phyloP scores from a whole-genome alignment of 2,113 vertebrate species.

The Sebastes schlegelii region DNA sequence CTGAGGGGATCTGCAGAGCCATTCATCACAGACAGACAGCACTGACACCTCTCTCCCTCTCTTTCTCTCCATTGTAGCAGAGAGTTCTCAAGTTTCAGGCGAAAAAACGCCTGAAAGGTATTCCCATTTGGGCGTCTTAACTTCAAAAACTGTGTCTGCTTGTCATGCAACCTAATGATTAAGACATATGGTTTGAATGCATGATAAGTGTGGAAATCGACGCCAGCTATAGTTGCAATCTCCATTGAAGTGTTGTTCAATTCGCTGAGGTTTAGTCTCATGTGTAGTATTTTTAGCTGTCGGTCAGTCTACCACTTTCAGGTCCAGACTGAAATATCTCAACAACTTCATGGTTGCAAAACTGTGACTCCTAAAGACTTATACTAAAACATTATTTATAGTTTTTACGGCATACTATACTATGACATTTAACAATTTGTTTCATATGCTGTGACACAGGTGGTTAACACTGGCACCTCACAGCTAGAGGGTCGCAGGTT shows the following conservation, averaged over 20 bases:
- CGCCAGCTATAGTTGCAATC: background rate
- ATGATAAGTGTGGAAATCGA: background rate
- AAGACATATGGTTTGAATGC: slow-evolving; percentile 3
- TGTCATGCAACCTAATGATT: background rate
- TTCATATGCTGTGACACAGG: no score
- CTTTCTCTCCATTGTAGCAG: slow-evolving; percentile 3
- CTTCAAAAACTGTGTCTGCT: background rate
- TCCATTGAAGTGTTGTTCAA: background rate
- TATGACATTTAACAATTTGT: no score
- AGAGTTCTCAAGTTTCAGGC: slow-evolving; percentile 14
- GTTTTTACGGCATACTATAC: no score
- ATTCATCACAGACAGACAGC: slow-evolving; percentile 64
- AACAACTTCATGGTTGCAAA: background rate
- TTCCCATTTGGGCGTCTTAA: slow-evolving; percentile 3
- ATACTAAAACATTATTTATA: no score
- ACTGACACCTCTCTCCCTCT: slow-evolving; percentile 37
- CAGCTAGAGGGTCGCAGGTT: no score
- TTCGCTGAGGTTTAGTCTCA: background rate
- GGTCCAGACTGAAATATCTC: background rate
- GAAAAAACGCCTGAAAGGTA: background rate
- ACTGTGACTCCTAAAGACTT: background rate
- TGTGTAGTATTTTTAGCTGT: background rate
- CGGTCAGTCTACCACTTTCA: background rate
- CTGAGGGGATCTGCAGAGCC: slow-evolving; percentile 50
- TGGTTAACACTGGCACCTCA: no score